These are phyloP conservation scores for Bradysia coprophila DNA, from an alignment of 1,140 invertebrate species.

Conservation along the genomic window DNA sequence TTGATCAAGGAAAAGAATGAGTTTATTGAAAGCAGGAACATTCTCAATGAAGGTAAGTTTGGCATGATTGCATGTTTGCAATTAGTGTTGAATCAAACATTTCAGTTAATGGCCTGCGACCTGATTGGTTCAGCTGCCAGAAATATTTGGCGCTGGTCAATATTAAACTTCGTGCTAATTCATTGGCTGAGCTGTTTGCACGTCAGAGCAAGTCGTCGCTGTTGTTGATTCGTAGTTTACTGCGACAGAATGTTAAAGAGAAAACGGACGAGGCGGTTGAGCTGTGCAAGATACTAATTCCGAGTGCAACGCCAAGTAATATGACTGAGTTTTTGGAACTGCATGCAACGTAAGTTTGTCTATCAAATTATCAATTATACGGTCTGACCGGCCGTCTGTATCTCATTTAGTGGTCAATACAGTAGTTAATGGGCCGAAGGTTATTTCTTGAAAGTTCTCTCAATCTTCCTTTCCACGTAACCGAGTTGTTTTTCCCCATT, in stretches of 20 bases:
- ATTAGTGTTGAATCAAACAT: too few relatives aligned
- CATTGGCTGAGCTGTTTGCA: conserved; percentile 14
- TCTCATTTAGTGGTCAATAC: too few relatives aligned
- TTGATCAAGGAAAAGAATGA: background rate
- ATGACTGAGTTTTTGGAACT: conserved; percentile 7
- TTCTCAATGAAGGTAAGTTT: background rate
- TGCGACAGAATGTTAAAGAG: conserved; percentile 4
- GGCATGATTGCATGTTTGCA: too few relatives aligned
- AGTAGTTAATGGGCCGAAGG: too few relatives aligned
- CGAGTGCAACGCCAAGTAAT: conserved; percentile 13
- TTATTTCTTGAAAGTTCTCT: too few relatives aligned
- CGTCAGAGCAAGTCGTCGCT: conserved; percentile 10
- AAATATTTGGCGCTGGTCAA: conserved; percentile 14
- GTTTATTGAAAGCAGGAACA: background rate
- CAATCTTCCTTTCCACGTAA: too few relatives aligned
- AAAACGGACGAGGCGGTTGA: conserved; percentile 12
- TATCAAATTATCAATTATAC: background rate
- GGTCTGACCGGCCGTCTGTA: too few relatives aligned
- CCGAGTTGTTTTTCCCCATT: too few relatives aligned
- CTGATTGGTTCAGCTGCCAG: conserved; percentile 10
- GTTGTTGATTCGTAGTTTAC: conserved; percentile 8
- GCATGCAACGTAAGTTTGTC: background rate
- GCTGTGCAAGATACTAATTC: conserved; percentile 15
- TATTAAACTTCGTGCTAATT: conserved; percentile 17
- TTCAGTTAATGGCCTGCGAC: conserved; percentile 13